phyloP scores from a whole-genome alignment of 2,797 vertebrate genomes.

The Scomberomorus guttatus region DNA sequence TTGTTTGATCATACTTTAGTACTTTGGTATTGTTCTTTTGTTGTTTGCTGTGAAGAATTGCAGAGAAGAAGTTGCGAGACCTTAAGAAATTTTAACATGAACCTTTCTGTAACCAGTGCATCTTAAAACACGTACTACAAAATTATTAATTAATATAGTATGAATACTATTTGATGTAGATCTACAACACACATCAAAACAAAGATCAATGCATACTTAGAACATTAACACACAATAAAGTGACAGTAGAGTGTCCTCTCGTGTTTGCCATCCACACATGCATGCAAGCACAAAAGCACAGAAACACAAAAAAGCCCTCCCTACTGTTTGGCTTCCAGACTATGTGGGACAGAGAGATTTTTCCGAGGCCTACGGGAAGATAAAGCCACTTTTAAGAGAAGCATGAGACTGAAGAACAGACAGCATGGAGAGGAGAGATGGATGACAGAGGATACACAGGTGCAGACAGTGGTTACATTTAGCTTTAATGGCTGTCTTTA shows the following conservation, averaged over 20 bases:
- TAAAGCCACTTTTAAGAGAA: background rate
- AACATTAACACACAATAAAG: conserved; percentile 1
- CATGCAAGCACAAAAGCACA: background rate
- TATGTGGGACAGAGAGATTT: background rate
- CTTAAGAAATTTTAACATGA: background rate
- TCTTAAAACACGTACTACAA: background rate
- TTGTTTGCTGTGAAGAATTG: background rate
- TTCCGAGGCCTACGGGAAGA: background rate
- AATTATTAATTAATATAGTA: background rate
- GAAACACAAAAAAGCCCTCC: background rate
- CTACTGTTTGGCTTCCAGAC: background rate
- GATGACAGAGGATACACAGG: no score
- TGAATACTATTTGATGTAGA: background rate
- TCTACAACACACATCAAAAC: background rate
- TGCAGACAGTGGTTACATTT: no score
- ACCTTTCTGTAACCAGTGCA: background rate
- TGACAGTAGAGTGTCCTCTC: background rate
- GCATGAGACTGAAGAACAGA: background rate
- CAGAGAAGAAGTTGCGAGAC: background rate
- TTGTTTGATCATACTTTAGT: background rate
- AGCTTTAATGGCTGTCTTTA: no score
- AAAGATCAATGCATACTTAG: background rate
- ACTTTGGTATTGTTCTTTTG: background rate
- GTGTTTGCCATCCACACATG: background rate
- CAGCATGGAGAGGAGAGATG: no score